These are phyloP conservation scores for Dasysyrphus tricinctus DNA, from an alignment of 2,888 invertebrate species.

Conservation along the genomic window DNA sequence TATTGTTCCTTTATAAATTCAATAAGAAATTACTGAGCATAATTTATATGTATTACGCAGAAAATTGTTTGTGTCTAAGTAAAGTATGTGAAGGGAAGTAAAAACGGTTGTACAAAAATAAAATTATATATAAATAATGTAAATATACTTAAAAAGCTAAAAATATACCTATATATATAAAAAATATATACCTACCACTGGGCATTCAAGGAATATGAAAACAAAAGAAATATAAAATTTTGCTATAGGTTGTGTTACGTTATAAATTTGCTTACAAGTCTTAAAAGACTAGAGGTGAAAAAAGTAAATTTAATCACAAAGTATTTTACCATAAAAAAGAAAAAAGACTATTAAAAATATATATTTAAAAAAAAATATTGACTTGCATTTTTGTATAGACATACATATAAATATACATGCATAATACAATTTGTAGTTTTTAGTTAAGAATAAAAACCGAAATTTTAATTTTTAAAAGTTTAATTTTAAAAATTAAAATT, in stretches of 20 bases:
- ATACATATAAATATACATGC: not conserved
- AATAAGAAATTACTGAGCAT: constrained; percentile 25
- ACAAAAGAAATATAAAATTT: not conserved
- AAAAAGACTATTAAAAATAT: constrained; percentile 53
- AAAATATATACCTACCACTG: constrained; percentile 13
- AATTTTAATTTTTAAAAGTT: constrained; percentile 48
- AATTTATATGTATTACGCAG: constrained; percentile 2
- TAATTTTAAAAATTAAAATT: constrained; percentile 5
- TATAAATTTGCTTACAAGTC: constrained; percentile 57
- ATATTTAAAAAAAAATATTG: constrained; percentile 33
- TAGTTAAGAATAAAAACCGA: constrained; percentile 7
- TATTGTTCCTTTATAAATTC: constrained; percentile 17
- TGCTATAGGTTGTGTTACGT: constrained; percentile 66
- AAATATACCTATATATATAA: not conserved
- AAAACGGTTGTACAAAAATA: constrained; percentile 62
- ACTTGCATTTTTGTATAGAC: constrained; percentile 36
- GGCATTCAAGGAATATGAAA: constrained; percentile 52
- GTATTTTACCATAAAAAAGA: constrained; percentile 31
- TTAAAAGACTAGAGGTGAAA: not conserved
- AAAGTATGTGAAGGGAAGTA: constrained; percentile 16
- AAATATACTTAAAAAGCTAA: constrained; percentile 30
- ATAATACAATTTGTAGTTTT: constrained; percentile 10
- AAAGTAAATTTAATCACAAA: constrained; percentile 16
- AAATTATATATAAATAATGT: constrained; percentile 39
- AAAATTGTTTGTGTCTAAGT: constrained; percentile 25